Evolutionary conservation across 2,113 vertebrate species (phyloP).

Genomic region (Pachycephala philippinensis): DNA sequence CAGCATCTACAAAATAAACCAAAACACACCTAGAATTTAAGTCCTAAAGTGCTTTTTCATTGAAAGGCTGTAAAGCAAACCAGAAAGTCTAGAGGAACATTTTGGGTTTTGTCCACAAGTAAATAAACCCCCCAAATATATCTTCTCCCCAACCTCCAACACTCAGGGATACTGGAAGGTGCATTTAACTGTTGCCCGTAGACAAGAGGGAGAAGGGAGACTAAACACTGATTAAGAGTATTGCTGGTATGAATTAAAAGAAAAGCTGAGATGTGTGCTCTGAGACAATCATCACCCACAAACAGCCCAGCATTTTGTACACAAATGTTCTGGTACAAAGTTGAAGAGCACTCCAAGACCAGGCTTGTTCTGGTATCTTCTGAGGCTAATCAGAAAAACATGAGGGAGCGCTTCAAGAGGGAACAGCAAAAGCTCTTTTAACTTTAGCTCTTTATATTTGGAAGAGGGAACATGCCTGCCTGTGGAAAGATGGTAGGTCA

Average conservation of each 20-base stretch:
- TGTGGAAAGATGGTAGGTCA: background rate
- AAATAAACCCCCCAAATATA: background rate
- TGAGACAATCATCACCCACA: background rate
- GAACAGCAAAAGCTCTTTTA: slow-evolving; percentile 8
- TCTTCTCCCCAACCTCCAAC: background rate
- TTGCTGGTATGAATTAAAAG: background rate
- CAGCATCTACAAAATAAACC: background rate
- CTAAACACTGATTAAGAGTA: background rate
- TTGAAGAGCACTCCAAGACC: slow-evolving; percentile 5
- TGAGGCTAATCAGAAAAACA: background rate
- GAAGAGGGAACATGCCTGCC: background rate
- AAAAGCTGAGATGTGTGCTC: background rate
- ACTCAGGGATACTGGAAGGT: background rate
- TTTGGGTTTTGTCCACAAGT: background rate
- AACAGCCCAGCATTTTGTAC: background rate
- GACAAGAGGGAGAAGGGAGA: background rate
- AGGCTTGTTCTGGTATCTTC: slow-evolving; percentile 22
- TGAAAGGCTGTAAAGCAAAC: background rate
- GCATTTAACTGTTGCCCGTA: background rate
- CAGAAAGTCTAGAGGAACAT: background rate
- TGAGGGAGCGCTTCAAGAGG: background rate
- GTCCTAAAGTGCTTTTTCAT: background rate
- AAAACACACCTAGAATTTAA: background rate
- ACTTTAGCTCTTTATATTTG: background rate
- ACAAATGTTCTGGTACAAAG: background rate